Evolutionary conservation across 2,113 vertebrate genomes (phyloP).

Genomic region (Brachyistius frenatus): DNA sequence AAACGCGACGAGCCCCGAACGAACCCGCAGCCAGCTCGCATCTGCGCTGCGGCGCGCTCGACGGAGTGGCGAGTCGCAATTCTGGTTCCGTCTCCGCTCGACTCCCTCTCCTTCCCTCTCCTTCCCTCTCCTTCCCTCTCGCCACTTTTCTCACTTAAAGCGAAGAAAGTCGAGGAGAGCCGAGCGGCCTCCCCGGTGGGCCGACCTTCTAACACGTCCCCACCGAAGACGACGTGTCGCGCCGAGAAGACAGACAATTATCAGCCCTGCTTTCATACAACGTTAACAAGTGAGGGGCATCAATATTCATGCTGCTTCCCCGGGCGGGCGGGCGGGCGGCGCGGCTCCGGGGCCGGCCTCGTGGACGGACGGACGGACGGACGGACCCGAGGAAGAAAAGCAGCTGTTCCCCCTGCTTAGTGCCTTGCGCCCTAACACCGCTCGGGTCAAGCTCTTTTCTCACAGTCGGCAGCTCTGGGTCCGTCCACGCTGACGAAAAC

Average conservation of each 20-base stretch:
- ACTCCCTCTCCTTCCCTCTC: slow-evolving; percentile 13
- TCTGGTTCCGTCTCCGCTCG: slow-evolving; percentile 21
- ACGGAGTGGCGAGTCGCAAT: slow-evolving; percentile 39
- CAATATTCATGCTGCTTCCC: slow-evolving; percentile 67
- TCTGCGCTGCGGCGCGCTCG: slow-evolving; percentile 39
- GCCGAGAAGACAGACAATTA: slow-evolving; percentile 60
- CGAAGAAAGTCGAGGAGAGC: slow-evolving; percentile 50
- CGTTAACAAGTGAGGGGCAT: slow-evolving; percentile 67
- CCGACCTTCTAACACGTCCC: slow-evolving; percentile 69
- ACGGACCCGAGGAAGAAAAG: slow-evolving; percentile 15
- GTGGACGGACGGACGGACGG: slow-evolving; percentile 25
- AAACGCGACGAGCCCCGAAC: slow-evolving; percentile 51
- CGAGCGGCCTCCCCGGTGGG: slow-evolving; percentile 44
- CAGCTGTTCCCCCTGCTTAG: slow-evolving; percentile 21
- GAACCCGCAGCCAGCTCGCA: slow-evolving; percentile 47
- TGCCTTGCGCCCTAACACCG: not conserved
- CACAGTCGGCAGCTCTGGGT: slow-evolving; percentile 3
- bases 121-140: slow-evolving; percentile 17
- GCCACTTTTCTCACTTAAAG: slow-evolving; percentile 49
- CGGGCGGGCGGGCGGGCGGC: not conserved
- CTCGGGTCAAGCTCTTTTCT: slow-evolving; percentile 34
- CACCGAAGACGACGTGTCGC: slow-evolving; percentile 48
- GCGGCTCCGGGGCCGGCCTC: slow-evolving; percentile 1
- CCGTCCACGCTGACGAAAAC: slow-evolving; percentile 20
- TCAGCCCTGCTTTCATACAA: slow-evolving; percentile 56